phyloP scores from a whole-genome alignment of 1,140 invertebrate species.

The Brachionus sp. region DNA sequence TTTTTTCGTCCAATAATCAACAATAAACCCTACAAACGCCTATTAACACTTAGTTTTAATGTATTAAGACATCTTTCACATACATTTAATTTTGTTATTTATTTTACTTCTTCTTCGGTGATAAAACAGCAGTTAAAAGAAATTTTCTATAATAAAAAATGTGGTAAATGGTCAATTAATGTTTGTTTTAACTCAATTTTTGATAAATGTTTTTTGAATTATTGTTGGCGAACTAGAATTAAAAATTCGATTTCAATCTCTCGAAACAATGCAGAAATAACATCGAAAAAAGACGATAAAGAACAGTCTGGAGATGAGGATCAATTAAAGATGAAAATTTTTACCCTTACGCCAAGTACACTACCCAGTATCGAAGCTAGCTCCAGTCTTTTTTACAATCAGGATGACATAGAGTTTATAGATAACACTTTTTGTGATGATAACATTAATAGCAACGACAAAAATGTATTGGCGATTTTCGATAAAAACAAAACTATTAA shows the following conservation, averaged over 20 bases:
- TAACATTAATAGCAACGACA: neutral
- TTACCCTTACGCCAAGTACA: neutral
- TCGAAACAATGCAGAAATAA: neutral
- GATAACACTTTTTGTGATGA: neutral
- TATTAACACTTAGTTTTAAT: conserved; percentile 16
- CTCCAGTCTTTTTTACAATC: neutral
- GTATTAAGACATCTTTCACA: conserved; percentile 32
- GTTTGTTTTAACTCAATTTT: neutral
- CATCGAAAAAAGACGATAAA: neutral
- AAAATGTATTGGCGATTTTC: neutral
- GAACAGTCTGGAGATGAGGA: neutral
- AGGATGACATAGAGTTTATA: conserved; percentile 6
- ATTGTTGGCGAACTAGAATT: neutral
- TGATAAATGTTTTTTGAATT: neutral
- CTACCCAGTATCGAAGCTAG: neutral
- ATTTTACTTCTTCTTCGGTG: conserved; percentile 37
- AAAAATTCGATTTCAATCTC: neutral
- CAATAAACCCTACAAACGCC: conserved; percentile 40
- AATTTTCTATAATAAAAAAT: conserved; percentile 21
- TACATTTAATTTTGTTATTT: conserved; percentile 43
- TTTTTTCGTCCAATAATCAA: conserved; percentile 37
- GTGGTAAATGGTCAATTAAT: neutral
- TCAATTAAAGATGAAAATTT: conserved; percentile 16
- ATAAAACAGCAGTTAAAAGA: conserved; percentile 43
- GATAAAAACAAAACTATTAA: neutral